These are phyloP conservation scores for Siniperca chuatsi DNA, from an alignment of 2,113 vertebrate species.

Conservation along the genomic window DNA sequence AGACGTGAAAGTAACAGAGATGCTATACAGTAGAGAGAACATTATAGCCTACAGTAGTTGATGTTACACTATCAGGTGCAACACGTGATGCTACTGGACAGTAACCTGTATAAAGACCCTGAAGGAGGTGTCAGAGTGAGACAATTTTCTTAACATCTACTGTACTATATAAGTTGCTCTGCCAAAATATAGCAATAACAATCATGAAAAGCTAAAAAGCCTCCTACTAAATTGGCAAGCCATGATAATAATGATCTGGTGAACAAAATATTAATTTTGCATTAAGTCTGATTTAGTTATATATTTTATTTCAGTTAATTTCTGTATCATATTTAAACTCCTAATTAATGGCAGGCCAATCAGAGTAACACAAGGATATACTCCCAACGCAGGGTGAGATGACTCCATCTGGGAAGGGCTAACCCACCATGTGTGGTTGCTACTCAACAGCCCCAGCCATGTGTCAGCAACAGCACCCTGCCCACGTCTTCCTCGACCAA, in stretches of 20 bases:
- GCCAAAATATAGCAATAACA: background rate
- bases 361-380: slow-evolving; percentile 16
- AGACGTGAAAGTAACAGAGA: background rate
- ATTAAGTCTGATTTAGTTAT: no score
- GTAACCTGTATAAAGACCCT: background rate
- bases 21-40: background rate
- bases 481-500: slow-evolving; percentile 14
- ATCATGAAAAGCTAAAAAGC: background rate
- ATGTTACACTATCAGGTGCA: background rate
- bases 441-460: slow-evolving; percentile 32
- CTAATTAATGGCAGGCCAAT: background rate
- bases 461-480: slow-evolving; percentile 33
- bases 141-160: background rate
- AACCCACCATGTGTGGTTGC: slow-evolving; percentile 30
- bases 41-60: background rate
- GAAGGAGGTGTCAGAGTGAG: background rate
- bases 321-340: no score
- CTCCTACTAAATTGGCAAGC: background rate
- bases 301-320: no score
- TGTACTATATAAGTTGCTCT: background rate
- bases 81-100: background rate
- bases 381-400: background rate
- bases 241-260: background rate
- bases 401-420: slow-evolving; percentile 14
- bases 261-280: background rate